phyloP scores from a whole-genome alignment of 2,113 vertebrate species.

The Panthera tigris region DNA sequence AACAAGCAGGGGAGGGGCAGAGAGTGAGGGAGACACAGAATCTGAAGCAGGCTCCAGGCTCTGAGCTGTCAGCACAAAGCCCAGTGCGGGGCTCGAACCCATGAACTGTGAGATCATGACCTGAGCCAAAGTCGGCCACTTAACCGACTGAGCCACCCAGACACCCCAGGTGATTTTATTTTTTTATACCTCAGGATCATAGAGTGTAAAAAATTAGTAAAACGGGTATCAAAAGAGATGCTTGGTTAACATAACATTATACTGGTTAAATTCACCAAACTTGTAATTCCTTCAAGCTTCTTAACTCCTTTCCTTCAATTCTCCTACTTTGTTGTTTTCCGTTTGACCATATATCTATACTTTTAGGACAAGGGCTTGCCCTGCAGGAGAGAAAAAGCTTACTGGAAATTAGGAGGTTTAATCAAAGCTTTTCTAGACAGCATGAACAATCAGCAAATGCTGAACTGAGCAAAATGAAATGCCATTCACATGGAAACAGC shows the following conservation, averaged over 20 bases:
- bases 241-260: background rate
- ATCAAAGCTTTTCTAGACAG: constrained; percentile 73
- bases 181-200: background rate
- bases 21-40: too few relatives aligned
- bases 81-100: too few relatives aligned
- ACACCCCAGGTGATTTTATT: background rate
- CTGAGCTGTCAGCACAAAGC: too few relatives aligned
- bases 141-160: too few relatives aligned
- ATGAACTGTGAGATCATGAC: too few relatives aligned
- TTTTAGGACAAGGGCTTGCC: constrained; percentile 65
- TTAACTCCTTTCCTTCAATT: constrained; percentile 40
- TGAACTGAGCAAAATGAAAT: constrained; percentile 68
- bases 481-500: constrained; percentile 68
- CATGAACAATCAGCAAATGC: constrained; percentile 58
- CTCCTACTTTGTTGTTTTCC: constrained; percentile 68
- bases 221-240: background rate
- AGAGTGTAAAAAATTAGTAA: background rate
- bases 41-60: too few relatives aligned
- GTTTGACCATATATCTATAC: constrained; percentile 58
- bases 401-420: constrained; percentile 74
- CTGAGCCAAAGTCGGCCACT: too few relatives aligned
- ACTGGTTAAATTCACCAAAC: constrained; percentile 1
- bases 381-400: constrained; percentile 58
- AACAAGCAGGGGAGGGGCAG: too few relatives aligned
- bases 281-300: constrained; percentile 41